These are phyloP conservation scores for Mus spicilegus DNA, from an alignment of 2,113 vertebrate species.

Conservation along the genomic window DNA sequence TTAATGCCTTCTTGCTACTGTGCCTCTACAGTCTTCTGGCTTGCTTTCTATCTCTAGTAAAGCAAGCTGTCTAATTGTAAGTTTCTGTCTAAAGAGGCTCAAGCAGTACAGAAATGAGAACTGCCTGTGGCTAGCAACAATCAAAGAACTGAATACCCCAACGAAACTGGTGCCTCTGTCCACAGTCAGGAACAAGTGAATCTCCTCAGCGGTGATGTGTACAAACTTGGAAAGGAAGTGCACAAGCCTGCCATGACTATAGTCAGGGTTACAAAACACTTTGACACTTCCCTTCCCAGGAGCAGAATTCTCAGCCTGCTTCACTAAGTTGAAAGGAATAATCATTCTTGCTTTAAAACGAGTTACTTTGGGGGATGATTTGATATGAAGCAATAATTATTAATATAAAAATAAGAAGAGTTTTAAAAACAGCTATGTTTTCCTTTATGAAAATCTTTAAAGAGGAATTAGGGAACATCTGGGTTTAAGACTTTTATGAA, in stretches of 20 bases:
- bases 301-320: not conserved
- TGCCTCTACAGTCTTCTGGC: not conserved
- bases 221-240: not conserved
- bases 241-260: fast-evolving
- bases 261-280: not conserved
- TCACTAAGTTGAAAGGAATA: not conserved
- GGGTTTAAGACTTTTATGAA: not conserved
- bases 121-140: not conserved
- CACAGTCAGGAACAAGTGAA: not conserved
- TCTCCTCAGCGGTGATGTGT: not conserved
- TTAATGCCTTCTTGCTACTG: not conserved
- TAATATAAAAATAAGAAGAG: not conserved
- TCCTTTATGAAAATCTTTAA: not conserved
- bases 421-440: slow-evolving; percentile 31
- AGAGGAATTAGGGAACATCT: not conserved
- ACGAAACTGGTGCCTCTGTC: not conserved
- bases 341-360: not conserved
- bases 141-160: not conserved
- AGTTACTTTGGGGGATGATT: not conserved
- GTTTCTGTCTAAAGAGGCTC: not conserved
- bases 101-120: not conserved
- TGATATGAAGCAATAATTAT: not conserved
- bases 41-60: not conserved
- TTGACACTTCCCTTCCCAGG: not conserved
- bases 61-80: not conserved